phyloP scores from a whole-genome alignment of 2,797 vertebrate genomes.

The Silurus lanzhouensis region DNA sequence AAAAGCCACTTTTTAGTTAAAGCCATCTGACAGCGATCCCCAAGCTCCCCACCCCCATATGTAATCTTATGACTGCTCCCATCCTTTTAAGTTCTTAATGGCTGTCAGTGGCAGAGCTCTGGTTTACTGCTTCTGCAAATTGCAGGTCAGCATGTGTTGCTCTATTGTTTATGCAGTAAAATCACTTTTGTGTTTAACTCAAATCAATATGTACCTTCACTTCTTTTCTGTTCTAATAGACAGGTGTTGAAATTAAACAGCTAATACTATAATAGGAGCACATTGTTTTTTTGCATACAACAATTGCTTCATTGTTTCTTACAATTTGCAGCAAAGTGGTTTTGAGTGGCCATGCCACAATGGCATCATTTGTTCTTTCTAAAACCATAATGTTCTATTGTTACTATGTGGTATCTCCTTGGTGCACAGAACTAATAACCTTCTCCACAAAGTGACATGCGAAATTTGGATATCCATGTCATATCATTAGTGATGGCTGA shows the following conservation, averaged over 20 bases:
- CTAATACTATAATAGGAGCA: conserved; percentile 25
- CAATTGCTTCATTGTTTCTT: conserved; percentile 34
- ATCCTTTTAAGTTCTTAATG: conserved; percentile 60
- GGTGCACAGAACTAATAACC: conserved; percentile 60
- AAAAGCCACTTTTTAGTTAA: conserved; percentile 58
- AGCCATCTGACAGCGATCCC: conserved; percentile 76
- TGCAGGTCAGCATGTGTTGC: conserved; percentile 73
- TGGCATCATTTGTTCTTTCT: conserved; percentile 59
- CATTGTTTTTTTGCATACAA: background rate
- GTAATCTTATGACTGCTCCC: conserved; percentile 70
- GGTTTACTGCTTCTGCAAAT: conserved; percentile 66
- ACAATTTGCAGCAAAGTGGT: conserved; percentile 62
- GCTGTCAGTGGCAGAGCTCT: conserved; percentile 64
- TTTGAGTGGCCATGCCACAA: conserved; percentile 36
- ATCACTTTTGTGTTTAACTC: conserved; percentile 54
- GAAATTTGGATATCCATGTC: conserved; percentile 55
- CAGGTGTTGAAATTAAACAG: background rate
- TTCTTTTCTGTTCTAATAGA: conserved; percentile 53
- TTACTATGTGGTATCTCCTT: conserved; percentile 58
- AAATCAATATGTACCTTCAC: conserved; percentile 53
- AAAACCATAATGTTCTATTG: conserved; percentile 59
- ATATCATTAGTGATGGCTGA: background rate
- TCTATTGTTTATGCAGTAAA: conserved; percentile 64
- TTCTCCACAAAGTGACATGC: conserved; percentile 53
- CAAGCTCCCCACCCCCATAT: conserved; percentile 58